Conservation (phyloP, 2,113 vertebrate genomes). For the Grammomys surdaster region DNA sequence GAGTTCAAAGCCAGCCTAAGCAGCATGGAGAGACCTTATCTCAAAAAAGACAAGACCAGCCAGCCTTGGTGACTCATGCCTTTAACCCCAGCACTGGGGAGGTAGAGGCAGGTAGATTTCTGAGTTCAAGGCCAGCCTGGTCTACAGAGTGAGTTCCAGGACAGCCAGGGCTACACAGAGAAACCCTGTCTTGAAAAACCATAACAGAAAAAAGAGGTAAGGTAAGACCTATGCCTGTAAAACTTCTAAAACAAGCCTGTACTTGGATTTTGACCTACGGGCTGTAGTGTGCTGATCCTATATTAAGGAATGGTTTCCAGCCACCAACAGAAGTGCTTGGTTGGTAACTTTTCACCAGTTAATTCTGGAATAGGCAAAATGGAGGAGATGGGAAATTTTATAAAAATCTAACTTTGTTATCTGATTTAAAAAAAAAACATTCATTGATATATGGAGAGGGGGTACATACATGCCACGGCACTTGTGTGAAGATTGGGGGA, state of each 20-base stretch:
- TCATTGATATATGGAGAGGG: background rate
- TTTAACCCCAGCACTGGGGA: background rate
- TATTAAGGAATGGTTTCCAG: slow-evolving; percentile 43
- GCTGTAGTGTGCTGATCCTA: background rate
- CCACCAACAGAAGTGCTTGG: background rate
- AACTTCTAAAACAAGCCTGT: background rate
- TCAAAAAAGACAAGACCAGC: background rate
- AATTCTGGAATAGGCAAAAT: background rate
- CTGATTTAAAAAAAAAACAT: too few species aligned
- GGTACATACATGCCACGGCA: too few species aligned
- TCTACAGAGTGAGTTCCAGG: too few species aligned
- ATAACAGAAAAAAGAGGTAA: too few species aligned
- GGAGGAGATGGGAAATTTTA: background rate
- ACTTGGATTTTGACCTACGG: background rate
- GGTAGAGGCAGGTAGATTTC: background rate
- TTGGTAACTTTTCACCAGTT: background rate
- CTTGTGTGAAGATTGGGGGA: background rate
- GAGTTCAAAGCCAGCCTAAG: background rate
- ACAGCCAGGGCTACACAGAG: too few species aligned
- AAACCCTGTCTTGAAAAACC: too few species aligned
- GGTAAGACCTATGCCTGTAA: background rate
- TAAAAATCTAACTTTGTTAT: background rate
- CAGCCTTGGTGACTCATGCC: background rate
- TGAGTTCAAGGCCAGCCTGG: background rate
- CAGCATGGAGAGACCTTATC: background rate